Evolutionary conservation across 2,113 vertebrate genomes (phyloP), one percentile per base, ranked within the genome.

Genomic region (Periophthalmus modestus): DNA sequence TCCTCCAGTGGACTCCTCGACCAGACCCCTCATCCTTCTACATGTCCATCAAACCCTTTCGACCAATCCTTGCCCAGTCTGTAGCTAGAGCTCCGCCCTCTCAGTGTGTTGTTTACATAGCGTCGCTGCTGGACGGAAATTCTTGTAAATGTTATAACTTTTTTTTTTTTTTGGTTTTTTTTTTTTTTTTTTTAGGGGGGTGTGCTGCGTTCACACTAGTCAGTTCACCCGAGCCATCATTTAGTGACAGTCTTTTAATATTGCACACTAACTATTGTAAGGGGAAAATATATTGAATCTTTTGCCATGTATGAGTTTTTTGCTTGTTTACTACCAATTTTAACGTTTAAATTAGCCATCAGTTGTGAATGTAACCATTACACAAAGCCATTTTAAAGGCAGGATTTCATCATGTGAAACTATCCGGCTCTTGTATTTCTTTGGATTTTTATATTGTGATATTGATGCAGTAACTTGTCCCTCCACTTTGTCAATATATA

Each of bases 101-200:
- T 86, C 85, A 85, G 88, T 89, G 90, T 92, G 89, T 85, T 89
- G 92, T 94, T 94, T 93, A 93, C 92, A 92, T 92, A 74, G 87
- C 78, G 21, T 87, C 24, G 72, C 86, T 85, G 88, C 87, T 90
- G 89, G 91, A 91, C 83, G 81, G 55, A 76, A 36, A 78, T 80
- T 75, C 69, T 69, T 68, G 21, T 79, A 61, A 66, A 72, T 68
- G 74, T 81, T 50, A 1, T 14, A 19, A 59, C 14, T 48, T 78
- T 52, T 74, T 66, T 59, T 13, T 80, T 87, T 88, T 67, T 89
- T 82, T 87, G 82, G 94, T 81, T 82, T 61, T 80, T 88, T 88
- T 68, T 89, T 82, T 87, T 82, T 94, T 80, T 82, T 66, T 79
- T 80, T 71, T n/a, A 77, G 61, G 74, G 77, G 74, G 54, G 74